Conservation (phyloP, 2,797 vertebrate species). For the Apogon hyalosoma region DNA sequence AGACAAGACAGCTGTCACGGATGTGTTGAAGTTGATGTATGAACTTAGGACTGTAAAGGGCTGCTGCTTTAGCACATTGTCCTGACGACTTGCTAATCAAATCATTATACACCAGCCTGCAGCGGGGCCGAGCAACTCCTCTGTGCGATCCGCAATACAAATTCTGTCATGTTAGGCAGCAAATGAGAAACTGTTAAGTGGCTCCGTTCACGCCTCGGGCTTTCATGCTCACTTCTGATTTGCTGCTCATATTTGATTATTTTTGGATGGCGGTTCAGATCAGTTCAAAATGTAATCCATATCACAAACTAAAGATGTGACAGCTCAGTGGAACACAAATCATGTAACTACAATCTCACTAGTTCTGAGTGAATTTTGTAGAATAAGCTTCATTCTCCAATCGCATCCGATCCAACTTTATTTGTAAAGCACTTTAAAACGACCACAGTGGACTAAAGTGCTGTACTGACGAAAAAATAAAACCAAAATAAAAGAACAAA, state of each 20-base stretch:
- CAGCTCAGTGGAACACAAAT: conserved; percentile 12
- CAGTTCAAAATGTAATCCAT: conserved; percentile 14
- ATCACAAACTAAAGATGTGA: conserved; percentile 20
- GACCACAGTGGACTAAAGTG: too few relatives aligned
- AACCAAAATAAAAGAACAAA: too few relatives aligned
- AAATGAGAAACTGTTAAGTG: conserved; percentile 10
- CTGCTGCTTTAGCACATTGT: conserved; percentile 42
- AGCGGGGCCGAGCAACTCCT: conserved; percentile 3
- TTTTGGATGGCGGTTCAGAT: conserved; percentile 43
- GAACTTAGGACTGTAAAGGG: conserved; percentile 49
- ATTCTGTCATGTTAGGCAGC: conserved; percentile 20
- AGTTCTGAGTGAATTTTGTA: background rate
- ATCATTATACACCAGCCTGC: conserved; percentile 50
- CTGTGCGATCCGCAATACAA: conserved; percentile 20
- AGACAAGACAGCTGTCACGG: conserved; percentile 70
- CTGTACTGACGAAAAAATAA: too few relatives aligned
- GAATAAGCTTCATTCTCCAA: background rate
- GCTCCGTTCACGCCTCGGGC: conserved; percentile 30
- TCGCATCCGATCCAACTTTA: too few relatives aligned
- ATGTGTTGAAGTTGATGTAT: conserved; percentile 40
- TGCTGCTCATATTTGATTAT: conserved; percentile 48
- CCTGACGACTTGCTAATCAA: conserved; percentile 61
- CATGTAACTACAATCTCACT: background rate
- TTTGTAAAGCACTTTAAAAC: too few relatives aligned
- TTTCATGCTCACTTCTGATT: conserved; percentile 40